Conservation (phyloP, 2,888 invertebrate genomes). For the Rhyacophila evoluta region DNA sequence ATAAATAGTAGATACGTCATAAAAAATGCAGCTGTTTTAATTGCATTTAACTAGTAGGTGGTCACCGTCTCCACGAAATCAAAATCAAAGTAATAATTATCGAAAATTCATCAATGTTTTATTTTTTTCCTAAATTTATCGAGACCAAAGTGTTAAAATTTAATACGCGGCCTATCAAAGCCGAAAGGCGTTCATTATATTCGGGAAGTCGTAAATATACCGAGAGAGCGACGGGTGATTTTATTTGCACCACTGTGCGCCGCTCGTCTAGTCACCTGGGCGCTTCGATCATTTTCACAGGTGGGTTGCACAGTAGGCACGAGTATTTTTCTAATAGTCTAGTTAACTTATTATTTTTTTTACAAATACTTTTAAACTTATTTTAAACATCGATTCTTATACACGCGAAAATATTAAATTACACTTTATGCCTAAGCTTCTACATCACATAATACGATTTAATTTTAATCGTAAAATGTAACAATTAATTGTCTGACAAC, state of each 20-base stretch:
- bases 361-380: too few relatives aligned
- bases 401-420: too few relatives aligned
- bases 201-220: slow-evolving; percentile 49
- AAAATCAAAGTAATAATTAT: not conserved
- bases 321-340: not conserved
- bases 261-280: not conserved
- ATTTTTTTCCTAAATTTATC: slow-evolving; percentile 2
- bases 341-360: too few relatives aligned
- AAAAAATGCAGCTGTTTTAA: too few relatives aligned
- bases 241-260: slow-evolving; percentile 40
- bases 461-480: too few relatives aligned
- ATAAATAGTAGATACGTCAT: too few relatives aligned
- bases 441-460: too few relatives aligned
- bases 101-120: not conserved
- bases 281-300: not conserved
- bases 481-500: too few relatives aligned
- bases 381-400: too few relatives aligned
- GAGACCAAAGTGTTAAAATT: not conserved
- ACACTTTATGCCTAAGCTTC: too few relatives aligned
- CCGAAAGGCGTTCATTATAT: slow-evolving; percentile 29
- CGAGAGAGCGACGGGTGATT: slow-evolving; percentile 32
- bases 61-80: not conserved
- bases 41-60: not conserved
- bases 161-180: slow-evolving; percentile 26
- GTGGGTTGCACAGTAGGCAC: not conserved